phyloP scores from a whole-genome alignment of 2,888 invertebrate species.

The Carabus problematicus region DNA sequence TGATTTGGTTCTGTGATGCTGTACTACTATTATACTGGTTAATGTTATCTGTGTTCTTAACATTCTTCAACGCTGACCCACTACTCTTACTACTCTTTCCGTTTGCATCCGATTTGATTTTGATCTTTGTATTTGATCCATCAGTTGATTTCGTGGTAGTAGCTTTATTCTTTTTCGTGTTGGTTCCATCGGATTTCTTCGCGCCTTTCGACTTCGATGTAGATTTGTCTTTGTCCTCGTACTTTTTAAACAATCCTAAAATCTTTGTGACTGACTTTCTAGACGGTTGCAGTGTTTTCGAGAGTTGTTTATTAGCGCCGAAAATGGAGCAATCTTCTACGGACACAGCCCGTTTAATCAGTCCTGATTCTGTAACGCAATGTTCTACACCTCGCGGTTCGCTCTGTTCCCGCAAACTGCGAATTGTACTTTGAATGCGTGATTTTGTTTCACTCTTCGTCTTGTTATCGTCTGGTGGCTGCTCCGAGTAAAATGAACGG shows the following conservation, averaged over 20 bases:
- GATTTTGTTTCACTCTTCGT: slow-evolving; percentile 57
- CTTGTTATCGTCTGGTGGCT: slow-evolving; percentile 51
- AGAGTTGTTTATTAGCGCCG: slow-evolving; percentile 50
- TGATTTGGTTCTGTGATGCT: background rate
- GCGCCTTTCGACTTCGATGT: slow-evolving; percentile 50
- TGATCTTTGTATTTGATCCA: slow-evolving; percentile 46
- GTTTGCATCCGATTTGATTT: slow-evolving; percentile 46
- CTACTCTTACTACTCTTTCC: slow-evolving; percentile 13
- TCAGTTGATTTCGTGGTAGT: slow-evolving; percentile 47
- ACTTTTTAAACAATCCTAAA: slow-evolving; percentile 78
- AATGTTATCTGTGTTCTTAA: slow-evolving; percentile 18
- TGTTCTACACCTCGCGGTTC: slow-evolving; percentile 64
- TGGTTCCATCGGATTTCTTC: slow-evolving; percentile 51
- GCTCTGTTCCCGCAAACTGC: slow-evolving; percentile 71
- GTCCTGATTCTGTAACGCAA: slow-evolving; percentile 68
- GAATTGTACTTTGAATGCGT: slow-evolving; percentile 63
- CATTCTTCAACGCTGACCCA: background rate
- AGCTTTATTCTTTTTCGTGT: slow-evolving; percentile 48
- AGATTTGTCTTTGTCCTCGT: slow-evolving; percentile 65
- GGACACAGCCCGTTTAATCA: slow-evolving; percentile 76
- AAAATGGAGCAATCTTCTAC: slow-evolving; percentile 70
- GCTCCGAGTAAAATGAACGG: slow-evolving; percentile 59
- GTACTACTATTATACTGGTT: slow-evolving; percentile 36
- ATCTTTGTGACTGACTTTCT: slow-evolving; percentile 77
- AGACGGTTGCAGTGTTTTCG: slow-evolving; percentile 63